Base-by-base conservation (phyloP, 1,140 invertebrate species). In the Manduca sexta region DNA sequence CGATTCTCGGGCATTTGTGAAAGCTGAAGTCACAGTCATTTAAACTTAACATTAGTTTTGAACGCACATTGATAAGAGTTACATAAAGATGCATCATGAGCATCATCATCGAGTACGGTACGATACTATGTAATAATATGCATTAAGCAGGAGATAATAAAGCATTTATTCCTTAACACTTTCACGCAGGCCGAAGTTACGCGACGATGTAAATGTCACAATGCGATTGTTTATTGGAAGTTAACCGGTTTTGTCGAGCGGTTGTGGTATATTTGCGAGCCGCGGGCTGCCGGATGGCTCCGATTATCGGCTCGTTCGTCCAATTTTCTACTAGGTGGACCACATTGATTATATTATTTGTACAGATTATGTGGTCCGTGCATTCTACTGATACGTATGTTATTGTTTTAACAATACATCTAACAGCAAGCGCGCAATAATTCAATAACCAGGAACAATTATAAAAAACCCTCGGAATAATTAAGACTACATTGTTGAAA, bases 301-400 rank as follows among this genome's bases (percentile, higher is more conserved):
- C 56, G 55, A 72, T 74, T 69, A 68, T 64, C 59, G 54, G 52
- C 58, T 65, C 64, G 47, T 62, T 45, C 57, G 59, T 60, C 55
- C 52, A 69, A 60, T 65, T 48, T 65, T 64, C 42, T 47, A 61
- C 54, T 44, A 62, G 45, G 57, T 57, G 40, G 41, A 45, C 52
- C 43, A 30, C 49, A 33, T 55, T 48, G 35, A 56, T 60, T 52
- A 35, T 50, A 44, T 49, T 60, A 53, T 48, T 49, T 55, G 29
- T 41, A 49, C 41, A 40, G 30, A 35, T 14, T n/a, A 4, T 26
- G 10, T 2, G 34, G 14, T 35, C 34, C 6, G 34, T 35, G 34
- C 4, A 35, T 2, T 12, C n/a, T 4, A 35, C 34, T 14, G n/a
- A 35, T n/a, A 35, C 8, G 10, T n/a, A 5, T 13, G 34, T 14